Percentiles rank a stretch among this genome's conserved stretches.
Evolutionary conservation across 1,140 invertebrate species (phyloP).

Genomic region (Stegodyphus dumicola): DNA sequence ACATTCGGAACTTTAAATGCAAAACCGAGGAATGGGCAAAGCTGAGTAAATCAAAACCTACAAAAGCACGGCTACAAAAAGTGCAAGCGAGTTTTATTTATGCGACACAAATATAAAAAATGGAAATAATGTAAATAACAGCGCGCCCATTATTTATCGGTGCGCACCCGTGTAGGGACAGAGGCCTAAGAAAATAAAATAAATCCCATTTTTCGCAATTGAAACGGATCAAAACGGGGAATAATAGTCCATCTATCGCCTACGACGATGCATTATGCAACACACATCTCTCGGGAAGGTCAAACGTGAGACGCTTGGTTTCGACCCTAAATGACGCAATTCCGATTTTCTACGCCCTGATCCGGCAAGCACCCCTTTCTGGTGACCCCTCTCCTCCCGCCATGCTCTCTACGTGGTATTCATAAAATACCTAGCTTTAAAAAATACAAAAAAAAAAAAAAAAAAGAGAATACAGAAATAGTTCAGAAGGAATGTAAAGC

Average conservation of each 20-base stretch:
- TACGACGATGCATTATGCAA: conserved; percentile 26
- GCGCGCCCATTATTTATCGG: conserved; percentile 26
- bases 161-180: not conserved
- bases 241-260: not conserved
- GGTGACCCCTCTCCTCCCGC: too few species aligned
- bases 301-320: conserved; percentile 23
- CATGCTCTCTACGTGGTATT: too few species aligned
- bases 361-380: not conserved
- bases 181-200: not conserved
- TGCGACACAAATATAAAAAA: too few species aligned
- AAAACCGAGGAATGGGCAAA: too few species aligned
- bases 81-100: too few species aligned
- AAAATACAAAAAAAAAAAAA: not conserved
- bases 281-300: not conserved
- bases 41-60: too few species aligned
- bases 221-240: conserved; percentile 20
- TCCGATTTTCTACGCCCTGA: conserved; percentile 12
- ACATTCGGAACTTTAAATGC: too few species aligned
- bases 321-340: conserved; percentile 37
- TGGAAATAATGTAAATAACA: conserved; percentile 38
- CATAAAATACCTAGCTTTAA: not conserved
- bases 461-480: conserved; percentile 2
- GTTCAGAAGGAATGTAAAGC: conserved; percentile 8
- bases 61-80: too few species aligned
- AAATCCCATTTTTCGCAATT: conserved; percentile 37